Conservation (phyloP, 1,140 invertebrate genomes). For the Sarcophaga peregrina region DNA sequence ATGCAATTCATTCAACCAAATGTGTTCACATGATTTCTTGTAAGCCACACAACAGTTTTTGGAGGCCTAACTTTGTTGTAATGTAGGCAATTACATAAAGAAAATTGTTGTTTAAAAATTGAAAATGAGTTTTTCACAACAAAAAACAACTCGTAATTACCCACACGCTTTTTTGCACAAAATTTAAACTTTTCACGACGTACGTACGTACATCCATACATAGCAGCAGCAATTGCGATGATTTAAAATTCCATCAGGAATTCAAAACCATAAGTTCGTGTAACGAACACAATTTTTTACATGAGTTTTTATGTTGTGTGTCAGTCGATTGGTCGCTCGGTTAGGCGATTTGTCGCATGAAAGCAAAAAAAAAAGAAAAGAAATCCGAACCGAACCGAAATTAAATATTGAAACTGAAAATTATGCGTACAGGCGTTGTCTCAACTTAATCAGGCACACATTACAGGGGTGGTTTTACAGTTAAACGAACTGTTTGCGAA, state of each 20-base stretch:
- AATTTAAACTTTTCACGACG: neutral
- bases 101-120: neutral
- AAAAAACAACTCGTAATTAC: conserved; percentile 13
- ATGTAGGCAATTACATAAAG: neutral
- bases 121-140: too few species aligned
- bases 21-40: too few species aligned
- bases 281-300: conserved; percentile 10
- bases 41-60: neutral
- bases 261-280: conserved; percentile 2
- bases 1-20: too few species aligned
- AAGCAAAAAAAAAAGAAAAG: too few species aligned
- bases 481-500: too few species aligned
- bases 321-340: neutral
- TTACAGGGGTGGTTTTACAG: too few species aligned
- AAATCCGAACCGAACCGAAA: neutral
- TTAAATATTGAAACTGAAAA: conserved; percentile 20
- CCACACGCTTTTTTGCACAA: neutral
- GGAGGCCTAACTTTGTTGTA: neutral
- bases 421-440: conserved; percentile 25
- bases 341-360: too few species aligned
- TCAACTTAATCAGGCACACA: too few species aligned
- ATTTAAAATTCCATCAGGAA: conserved; percentile 18
- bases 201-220: too few species aligned
- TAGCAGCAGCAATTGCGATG: neutral
- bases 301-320: conserved; percentile 20